Evolutionary conservation across 1,140 invertebrate genomes (phyloP).

Genomic region (Muscidifurax raptorellus): DNA sequence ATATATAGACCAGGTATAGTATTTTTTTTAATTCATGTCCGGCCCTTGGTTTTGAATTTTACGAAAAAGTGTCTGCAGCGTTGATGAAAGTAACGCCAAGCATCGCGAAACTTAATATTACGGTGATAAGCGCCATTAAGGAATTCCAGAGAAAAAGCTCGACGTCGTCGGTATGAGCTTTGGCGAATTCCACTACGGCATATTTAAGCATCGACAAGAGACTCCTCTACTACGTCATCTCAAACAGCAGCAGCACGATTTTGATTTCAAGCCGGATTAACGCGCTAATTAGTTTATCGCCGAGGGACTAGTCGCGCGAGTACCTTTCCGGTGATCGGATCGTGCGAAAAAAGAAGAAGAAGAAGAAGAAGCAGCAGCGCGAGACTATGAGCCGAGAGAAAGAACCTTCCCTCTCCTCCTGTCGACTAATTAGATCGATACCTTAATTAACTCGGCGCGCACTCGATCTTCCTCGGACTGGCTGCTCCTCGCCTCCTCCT

Average conservation of each 20-base stretch:
- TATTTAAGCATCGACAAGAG: background rate
- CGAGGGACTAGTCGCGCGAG: background rate
- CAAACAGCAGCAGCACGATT: background rate
- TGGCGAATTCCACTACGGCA: too few species aligned
- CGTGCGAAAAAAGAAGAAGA: background rate
- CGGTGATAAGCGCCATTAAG: too few species aligned
- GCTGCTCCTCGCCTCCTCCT: background rate
- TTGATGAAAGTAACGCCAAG: too few species aligned
- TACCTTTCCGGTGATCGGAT: background rate
- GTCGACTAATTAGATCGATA: slow-evolving; percentile 38
- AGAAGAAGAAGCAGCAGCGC: background rate
- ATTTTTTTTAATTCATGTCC: too few species aligned
- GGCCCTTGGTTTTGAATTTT: too few species aligned
- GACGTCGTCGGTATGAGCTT: too few species aligned
- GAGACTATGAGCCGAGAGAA: background rate
- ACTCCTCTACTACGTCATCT: background rate
- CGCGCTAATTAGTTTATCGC: slow-evolving; percentile 43
- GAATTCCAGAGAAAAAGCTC: too few species aligned
- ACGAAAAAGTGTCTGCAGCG: too few species aligned
- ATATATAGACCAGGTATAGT: background rate
- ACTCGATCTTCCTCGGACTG: background rate
- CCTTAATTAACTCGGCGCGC: slow-evolving; percentile 17
- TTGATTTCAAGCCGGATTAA: slow-evolving; percentile 39
- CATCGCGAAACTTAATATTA: too few species aligned
- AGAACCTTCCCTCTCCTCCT: background rate